Evolutionary conservation across 2,797 vertebrate genomes (phyloP).

Genomic region (Podarcis lilfordi): DNA sequence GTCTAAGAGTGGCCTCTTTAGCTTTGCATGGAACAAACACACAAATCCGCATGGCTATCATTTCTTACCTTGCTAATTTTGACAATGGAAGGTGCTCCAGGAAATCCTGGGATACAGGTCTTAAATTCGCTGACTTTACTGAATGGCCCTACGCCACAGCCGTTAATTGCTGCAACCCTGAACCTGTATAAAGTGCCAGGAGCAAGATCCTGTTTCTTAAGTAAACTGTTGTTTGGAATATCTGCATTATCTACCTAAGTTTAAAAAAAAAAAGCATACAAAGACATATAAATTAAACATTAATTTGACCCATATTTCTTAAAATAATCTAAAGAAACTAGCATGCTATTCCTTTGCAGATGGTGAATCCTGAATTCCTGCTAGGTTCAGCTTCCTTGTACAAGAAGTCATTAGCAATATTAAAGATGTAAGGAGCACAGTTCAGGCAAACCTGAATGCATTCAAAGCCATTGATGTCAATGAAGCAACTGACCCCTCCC

Average conservation of each 20-base stretch:
- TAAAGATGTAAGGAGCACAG: not conserved
- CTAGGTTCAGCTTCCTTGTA: slow-evolving; percentile 16
- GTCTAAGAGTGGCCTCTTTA: slow-evolving; percentile 23
- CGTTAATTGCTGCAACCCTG: slow-evolving; percentile 93
- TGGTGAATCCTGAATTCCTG: not conserved
- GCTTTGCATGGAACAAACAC: not conserved
- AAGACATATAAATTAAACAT: not conserved
- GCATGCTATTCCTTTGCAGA: not conserved
- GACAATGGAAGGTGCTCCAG: slow-evolving; percentile 95
- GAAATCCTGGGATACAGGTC: slow-evolving; percentile 96
- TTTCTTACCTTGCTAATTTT: slow-evolving; percentile 91
- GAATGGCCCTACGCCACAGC: slow-evolving; percentile 90
- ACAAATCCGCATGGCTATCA: not conserved
- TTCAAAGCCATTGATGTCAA: not conserved
- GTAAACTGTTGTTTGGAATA: slow-evolving; percentile 83
- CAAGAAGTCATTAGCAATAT: not conserved
- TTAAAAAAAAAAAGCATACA: slow-evolving; percentile 29
- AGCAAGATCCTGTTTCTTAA: slow-evolving; percentile 86
- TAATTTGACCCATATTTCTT: rapidly evolving
- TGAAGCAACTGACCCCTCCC: too few relatives aligned
- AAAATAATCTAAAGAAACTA: not conserved
- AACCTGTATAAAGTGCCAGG: slow-evolving; percentile 92
- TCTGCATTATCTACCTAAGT: slow-evolving; percentile 81
- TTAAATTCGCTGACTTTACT: slow-evolving; percentile 94
- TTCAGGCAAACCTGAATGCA: not conserved